Conservation (phyloP, 1,140 invertebrate genomes). For the Leptopilina clavipes region DNA sequence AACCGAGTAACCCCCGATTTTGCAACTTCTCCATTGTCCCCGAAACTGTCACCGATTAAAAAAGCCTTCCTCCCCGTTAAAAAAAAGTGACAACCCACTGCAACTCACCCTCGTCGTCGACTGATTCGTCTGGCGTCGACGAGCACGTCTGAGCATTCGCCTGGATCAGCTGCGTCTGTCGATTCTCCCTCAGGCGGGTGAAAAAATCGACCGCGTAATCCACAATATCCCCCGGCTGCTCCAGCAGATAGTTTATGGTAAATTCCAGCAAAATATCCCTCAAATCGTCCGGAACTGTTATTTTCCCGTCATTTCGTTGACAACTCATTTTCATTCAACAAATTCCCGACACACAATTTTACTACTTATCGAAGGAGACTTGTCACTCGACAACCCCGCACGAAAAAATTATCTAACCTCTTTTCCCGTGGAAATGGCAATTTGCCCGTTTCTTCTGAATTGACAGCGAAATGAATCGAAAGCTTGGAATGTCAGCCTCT, state of each 20-base stretch:
- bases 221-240: slow-evolving; percentile 92
- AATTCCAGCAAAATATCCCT: slow-evolving; percentile 96
- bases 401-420: slow-evolving; percentile 17
- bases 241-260: slow-evolving; percentile 94
- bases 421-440: neutral
- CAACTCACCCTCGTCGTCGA: slow-evolving; percentile 84
- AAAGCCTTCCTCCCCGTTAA: too few species aligned
- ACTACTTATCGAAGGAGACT: too few species aligned
- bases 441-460: neutral
- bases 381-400: neutral
- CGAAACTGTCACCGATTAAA: too few species aligned
- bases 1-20: slow-evolving; percentile 16
- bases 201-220: slow-evolving; percentile 96
- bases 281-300: slow-evolving; percentile 89
- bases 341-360: slow-evolving; percentile 40
- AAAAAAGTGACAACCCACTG: neutral
- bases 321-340: slow-evolving; percentile 66
- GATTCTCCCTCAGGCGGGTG: slow-evolving; percentile 83
- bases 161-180: slow-evolving; percentile 77
- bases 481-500: neutral
- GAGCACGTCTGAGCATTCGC: slow-evolving; percentile 73
- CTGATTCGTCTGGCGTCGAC: slow-evolving; percentile 84
- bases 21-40: neutral
- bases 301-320: slow-evolving; percentile 69
- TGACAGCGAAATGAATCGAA: too few species aligned